Conservation (phyloP, 2,888 invertebrate species). For the Tortricodes alternella region DNA sequence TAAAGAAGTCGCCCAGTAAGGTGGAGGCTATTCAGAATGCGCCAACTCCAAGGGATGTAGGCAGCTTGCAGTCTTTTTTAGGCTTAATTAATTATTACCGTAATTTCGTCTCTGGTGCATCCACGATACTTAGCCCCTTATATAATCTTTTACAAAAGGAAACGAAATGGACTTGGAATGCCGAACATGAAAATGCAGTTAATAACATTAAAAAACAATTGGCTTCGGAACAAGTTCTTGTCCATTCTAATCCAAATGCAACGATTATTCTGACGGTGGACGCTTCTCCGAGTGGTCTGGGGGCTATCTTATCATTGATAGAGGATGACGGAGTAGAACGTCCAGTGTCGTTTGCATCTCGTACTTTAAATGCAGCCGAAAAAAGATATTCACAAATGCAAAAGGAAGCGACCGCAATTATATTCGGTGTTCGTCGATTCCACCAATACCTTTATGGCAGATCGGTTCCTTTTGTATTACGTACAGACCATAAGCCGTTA, state of each 20-base stretch:
- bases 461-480: conserved; percentile 27
- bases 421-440: conserved; percentile 1
- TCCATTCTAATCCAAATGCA: background rate
- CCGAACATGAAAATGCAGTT: background rate
- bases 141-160: background rate
- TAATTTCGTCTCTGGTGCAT: background rate
- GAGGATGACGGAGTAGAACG: background rate
- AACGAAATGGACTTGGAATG: background rate
- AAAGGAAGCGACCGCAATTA: background rate
- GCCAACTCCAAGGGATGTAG: background rate
- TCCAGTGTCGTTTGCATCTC: conserved; percentile 6
- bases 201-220: background rate
- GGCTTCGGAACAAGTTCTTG: background rate
- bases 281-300: background rate
- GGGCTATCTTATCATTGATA: background rate
- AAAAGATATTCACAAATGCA: background rate
- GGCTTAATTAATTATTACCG: background rate
- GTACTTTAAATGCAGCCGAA: background rate
- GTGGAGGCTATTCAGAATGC: background rate
- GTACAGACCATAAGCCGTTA: conserved; percentile 34
- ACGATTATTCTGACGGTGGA: background rate
- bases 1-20: background rate
- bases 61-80: background rate
- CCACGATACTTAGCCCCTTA: background rate
- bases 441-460: conserved; percentile 32